Conservation (phyloP, 2,113 vertebrate species). For the Chaetodon auriga region DNA sequence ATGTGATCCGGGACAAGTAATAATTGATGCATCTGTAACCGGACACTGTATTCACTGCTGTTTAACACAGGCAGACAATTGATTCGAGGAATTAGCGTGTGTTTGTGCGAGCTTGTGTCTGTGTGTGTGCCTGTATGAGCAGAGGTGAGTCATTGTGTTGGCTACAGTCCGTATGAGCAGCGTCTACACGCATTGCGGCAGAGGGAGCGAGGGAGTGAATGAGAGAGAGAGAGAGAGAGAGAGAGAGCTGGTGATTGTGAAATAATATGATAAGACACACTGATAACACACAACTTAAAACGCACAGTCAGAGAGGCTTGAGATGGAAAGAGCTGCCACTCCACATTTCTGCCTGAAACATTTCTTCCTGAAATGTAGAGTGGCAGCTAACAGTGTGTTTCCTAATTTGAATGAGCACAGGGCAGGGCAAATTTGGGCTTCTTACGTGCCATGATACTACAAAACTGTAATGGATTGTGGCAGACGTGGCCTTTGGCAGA, state of each 20-base stretch:
- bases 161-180: conserved; percentile 55
- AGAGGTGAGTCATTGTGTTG: conserved; percentile 78
- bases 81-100: conserved; percentile 35
- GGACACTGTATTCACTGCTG: conserved; percentile 63
- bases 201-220: conserved; percentile 45
- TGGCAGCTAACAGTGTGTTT: background rate
- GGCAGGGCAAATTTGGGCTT: background rate
- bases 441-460: background rate
- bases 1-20: conserved; percentile 71
- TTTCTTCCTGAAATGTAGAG: background rate
- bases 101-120: conserved; percentile 23
- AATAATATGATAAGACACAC: conserved; percentile 21
- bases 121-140: conserved; percentile 48
- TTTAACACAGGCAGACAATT: conserved; percentile 12
- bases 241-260: conserved; percentile 24
- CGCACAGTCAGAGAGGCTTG: background rate
- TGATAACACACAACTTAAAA: conserved; percentile 13
- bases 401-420: background rate
- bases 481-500: background rate
- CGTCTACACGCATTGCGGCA: conserved; percentile 75
- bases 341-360: background rate
- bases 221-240: conserved; percentile 39
- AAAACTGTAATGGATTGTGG: background rate
- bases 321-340: background rate
- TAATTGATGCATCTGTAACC: conserved; percentile 78